These are phyloP conservation scores for Bombus pyrosoma DNA, from an alignment of 1,140 invertebrate genomes.

Conservation along the genomic window DNA sequence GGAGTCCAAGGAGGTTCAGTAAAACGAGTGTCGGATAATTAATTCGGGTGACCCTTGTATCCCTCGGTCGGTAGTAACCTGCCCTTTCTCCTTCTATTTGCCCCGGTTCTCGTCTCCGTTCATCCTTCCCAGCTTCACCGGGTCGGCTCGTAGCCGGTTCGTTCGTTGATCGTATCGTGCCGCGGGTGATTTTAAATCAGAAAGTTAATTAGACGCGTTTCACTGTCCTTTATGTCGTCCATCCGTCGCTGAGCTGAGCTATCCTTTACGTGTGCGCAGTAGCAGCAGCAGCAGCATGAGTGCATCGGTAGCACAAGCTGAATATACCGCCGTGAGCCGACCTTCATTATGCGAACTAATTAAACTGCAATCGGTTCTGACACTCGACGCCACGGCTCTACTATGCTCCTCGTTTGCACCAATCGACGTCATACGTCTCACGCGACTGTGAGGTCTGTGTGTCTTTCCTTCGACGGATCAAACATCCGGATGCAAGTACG, in stretches of 20 bases:
- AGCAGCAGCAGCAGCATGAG: neutral
- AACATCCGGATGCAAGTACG: constrained; percentile 26
- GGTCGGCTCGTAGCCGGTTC: constrained; percentile 21
- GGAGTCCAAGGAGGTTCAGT: constrained; percentile 46
- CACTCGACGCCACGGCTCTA: constrained; percentile 50
- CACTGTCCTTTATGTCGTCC: constrained; percentile 72
- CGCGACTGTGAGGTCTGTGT: neutral
- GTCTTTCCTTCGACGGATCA: neutral
- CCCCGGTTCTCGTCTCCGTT: constrained; percentile 19
- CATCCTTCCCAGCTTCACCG: constrained; percentile 2
- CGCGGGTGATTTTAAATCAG: constrained; percentile 76
- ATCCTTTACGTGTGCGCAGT: constrained; percentile 26
- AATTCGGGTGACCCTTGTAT: constrained; percentile 73
- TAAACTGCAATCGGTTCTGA: constrained; percentile 74
- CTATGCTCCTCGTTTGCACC: constrained; percentile 49
- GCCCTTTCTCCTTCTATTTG: constrained; percentile 13
- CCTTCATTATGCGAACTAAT: constrained; percentile 76
- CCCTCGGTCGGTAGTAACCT: constrained; percentile 41
- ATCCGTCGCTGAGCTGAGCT: constrained; percentile 31
- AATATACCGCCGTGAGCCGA: constrained; percentile 46
- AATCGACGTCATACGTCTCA: constrained; percentile 32
- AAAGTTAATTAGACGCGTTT: constrained; percentile 78
- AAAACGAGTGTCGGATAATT: constrained; percentile 75
- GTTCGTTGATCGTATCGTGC: constrained; percentile 72
- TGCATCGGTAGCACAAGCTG: constrained; percentile 8